Conservation (phyloP, 2,888 invertebrate species). For the Eupeodes luniger region DNA sequence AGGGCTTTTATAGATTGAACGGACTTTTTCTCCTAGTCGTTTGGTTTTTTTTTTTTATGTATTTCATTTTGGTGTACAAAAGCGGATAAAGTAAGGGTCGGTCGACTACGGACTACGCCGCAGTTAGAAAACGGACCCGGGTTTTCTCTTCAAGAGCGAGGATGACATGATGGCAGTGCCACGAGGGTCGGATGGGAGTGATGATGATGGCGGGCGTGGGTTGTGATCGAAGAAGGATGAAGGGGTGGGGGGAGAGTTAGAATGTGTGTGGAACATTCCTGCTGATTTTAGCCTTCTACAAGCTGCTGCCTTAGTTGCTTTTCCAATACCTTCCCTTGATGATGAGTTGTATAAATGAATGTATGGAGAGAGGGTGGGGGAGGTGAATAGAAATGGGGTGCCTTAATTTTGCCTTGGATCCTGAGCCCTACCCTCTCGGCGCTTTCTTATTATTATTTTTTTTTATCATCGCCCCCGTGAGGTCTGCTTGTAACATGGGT, state of each 20-base stretch:
- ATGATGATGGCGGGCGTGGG: no score
- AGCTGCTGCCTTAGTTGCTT: constrained; percentile 79
- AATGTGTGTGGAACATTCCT: constrained; percentile 60
- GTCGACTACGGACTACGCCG: constrained; percentile 67
- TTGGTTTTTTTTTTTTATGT: constrained; percentile 11
- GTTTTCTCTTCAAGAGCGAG: constrained; percentile 72
- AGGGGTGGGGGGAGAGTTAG: constrained; percentile 1
- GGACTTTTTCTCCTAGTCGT: constrained; percentile 58
- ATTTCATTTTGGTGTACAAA: constrained; percentile 56
- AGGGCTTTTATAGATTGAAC: constrained; percentile 63
- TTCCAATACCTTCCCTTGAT: constrained; percentile 77
- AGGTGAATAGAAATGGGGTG: constrained; percentile 39
- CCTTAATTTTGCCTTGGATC: constrained; percentile 73
- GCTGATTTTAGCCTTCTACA: constrained; percentile 73
- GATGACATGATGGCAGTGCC: constrained; percentile 42
- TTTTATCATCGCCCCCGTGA: constrained; percentile 61
- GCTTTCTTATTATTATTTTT: constrained; percentile 36
- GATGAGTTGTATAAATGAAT: constrained; percentile 72
- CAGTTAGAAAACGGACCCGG: constrained; percentile 71
- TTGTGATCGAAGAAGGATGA: background rate
- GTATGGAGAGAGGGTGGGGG: background rate
- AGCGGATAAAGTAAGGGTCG: constrained; percentile 75
- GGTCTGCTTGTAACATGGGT: constrained; percentile 27
- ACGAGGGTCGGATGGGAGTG: background rate
- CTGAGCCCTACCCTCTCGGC: constrained; percentile 46